These are phyloP conservation scores for Cephalotes varians DNA, from an alignment of 2,888 invertebrate genomes.

Conservation along the genomic window DNA sequence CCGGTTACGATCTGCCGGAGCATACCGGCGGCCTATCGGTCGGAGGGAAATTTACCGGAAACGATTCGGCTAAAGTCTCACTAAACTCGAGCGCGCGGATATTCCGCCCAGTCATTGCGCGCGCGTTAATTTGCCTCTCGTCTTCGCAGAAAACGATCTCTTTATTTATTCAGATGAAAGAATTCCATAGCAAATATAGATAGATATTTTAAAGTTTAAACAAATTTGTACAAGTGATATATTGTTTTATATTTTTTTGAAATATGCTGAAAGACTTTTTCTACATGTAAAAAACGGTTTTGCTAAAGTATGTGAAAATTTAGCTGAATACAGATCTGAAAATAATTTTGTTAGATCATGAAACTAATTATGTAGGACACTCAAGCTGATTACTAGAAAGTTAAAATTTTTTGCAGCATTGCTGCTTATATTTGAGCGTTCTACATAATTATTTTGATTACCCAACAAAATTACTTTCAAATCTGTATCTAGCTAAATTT, in stretches of 20 bases:
- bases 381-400: too few species aligned
- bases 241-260: neutral
- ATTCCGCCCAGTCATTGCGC: slow-evolving; percentile 15
- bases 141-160: slow-evolving; percentile 29
- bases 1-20: slow-evolving; percentile 55
- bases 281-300: too few species aligned
- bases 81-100: slow-evolving; percentile 36
- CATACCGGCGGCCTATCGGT: slow-evolving; percentile 55
- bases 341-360: too few species aligned
- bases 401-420: too few species aligned
- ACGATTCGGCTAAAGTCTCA: slow-evolving; percentile 65
- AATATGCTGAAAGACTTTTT: neutral
- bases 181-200: neutral
- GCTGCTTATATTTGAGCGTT: too few species aligned
- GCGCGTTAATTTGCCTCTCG: slow-evolving; percentile 37
- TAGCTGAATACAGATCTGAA: too few species aligned
- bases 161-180: neutral
- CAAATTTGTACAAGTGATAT: neutral
- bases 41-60: slow-evolving; percentile 75
- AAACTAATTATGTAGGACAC: too few species aligned
- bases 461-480: too few species aligned
- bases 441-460: too few species aligned
- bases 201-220: neutral
- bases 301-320: too few species aligned
- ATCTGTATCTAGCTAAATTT: too few species aligned